These are phyloP conservation scores for Tetramorium simillimum DNA, from an alignment of 1,140 invertebrate genomes.

Conservation along the genomic window DNA sequence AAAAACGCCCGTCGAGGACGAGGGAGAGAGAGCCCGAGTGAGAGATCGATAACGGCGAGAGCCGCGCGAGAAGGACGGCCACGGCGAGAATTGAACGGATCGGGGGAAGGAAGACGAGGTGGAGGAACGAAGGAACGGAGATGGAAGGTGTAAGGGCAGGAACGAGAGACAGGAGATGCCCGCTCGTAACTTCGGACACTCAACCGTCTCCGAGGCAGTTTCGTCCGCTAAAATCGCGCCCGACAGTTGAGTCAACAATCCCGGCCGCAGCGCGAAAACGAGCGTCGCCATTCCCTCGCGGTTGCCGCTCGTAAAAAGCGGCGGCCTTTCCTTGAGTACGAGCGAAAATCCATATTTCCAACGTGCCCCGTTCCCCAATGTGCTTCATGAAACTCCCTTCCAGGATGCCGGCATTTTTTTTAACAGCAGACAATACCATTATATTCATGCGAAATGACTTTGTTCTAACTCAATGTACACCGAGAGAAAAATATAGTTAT, in stretches of 20 bases:
- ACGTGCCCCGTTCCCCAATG: not conserved
- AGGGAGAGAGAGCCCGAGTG: slow-evolving; percentile 26
- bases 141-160: slow-evolving; percentile 22
- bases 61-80: slow-evolving; percentile 58
- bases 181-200: slow-evolving; percentile 72
- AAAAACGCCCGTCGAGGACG: slow-evolving; percentile 21
- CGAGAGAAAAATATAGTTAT: no score
- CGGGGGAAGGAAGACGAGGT: not conserved
- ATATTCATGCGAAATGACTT: not conserved
- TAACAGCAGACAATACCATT: not conserved
- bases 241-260: slow-evolving; percentile 79
- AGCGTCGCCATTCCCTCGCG: slow-evolving; percentile 50
- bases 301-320: slow-evolving; percentile 77
- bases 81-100: slow-evolving; percentile 22
- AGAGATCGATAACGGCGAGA: slow-evolving; percentile 26
- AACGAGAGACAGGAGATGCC: slow-evolving; percentile 32
- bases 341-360: slow-evolving; percentile 72
- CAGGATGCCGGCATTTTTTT: not conserved
- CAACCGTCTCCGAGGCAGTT: slow-evolving; percentile 75
- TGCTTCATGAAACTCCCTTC: not conserved
- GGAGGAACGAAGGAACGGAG: not conserved
- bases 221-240: slow-evolving; percentile 73
- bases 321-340: slow-evolving; percentile 58
- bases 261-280: slow-evolving; percentile 68
- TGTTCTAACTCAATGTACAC: not conserved